Conservation (phyloP, 2,888 invertebrate genomes). For the Sepiola atlantica region DNA sequence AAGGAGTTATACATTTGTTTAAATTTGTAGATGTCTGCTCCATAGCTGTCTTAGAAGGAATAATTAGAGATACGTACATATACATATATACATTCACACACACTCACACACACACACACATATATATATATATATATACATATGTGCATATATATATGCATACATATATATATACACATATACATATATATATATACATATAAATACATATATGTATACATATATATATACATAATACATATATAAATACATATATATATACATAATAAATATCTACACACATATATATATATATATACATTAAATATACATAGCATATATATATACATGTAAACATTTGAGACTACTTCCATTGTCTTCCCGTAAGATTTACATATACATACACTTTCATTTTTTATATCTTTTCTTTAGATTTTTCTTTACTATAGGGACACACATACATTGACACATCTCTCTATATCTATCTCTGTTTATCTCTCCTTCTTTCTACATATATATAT, state of each 20-base stretch:
- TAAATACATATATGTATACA: background rate
- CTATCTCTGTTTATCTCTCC: no score
- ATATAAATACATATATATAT: background rate
- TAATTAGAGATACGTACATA: background rate
- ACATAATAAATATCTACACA: background rate
- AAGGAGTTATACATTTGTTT: no score
- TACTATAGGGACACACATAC: no score
- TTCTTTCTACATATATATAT: background rate
- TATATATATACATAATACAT: background rate
- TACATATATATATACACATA: background rate
- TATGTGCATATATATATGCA: background rate
- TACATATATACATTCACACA: background rate
- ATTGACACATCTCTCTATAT: no score
- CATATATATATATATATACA: background rate
- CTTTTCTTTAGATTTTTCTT: no score
- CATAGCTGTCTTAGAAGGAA: no score
- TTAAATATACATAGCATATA: background rate
- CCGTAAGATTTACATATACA: no score
- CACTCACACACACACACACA: background rate
- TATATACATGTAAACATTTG: no score
- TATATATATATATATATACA: background rate
- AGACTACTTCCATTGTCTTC: no score
- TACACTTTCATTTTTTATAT: no score
- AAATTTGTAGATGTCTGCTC: no score
- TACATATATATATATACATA: background rate